These are phyloP conservation scores for Lichenostomus cassidix DNA, from an alignment of 2,113 vertebrate genomes.

Conservation along the genomic window DNA sequence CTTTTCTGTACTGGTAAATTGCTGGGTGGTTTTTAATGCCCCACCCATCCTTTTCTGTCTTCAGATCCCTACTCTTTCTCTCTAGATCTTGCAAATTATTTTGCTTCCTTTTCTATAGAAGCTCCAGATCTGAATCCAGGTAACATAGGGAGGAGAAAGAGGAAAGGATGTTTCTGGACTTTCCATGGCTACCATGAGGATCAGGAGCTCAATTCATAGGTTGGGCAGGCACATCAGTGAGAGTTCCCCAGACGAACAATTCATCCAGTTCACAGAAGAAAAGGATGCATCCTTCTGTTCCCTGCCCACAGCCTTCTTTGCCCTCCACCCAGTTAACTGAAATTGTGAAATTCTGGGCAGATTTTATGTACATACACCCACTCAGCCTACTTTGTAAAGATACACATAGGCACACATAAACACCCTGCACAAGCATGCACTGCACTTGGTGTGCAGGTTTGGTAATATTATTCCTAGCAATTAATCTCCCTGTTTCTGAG, in stretches of 20 bases:
- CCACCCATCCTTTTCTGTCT: not conserved
- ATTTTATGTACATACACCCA: not conserved
- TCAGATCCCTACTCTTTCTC: not conserved
- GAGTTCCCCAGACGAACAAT: not conserved
- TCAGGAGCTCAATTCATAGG: not conserved
- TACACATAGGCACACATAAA: not conserved
- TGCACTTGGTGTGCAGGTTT: not conserved
- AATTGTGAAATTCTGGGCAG: not conserved
- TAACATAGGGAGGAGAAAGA: not conserved
- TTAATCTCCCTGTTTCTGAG: constrained; percentile 1
- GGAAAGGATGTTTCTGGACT: not conserved
- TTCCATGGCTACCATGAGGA: not conserved
- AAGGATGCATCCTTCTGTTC: not conserved
- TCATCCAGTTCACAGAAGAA: not conserved
- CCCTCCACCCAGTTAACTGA: not conserved
- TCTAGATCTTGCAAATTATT: not conserved
- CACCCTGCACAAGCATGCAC: not conserved
- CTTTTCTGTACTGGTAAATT: not conserved
- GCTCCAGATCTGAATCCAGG: not conserved
- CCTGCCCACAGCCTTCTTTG: not conserved
- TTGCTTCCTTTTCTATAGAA: not conserved
- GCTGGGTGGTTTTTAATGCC: not conserved
- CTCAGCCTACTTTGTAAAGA: not conserved
- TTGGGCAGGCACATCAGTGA: not conserved
- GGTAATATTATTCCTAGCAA: not conserved